Evolutionary conservation across 2,797 vertebrate genomes (phyloP), one percentile per base, ranked within the genome.

Genomic region (Darevskia mixta): DNA sequence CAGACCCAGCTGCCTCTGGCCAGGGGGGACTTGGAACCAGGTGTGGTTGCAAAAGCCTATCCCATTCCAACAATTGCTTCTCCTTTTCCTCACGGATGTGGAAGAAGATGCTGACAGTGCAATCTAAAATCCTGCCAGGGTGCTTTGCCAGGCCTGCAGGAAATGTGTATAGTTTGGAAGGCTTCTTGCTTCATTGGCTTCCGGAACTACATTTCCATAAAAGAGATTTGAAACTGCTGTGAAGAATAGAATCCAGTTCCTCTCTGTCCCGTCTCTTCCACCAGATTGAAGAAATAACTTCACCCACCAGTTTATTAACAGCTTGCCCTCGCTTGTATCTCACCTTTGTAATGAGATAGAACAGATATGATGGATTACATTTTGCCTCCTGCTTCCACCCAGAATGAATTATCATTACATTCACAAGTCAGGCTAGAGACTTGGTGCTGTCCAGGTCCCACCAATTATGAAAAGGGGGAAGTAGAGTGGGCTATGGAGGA

Each of bases 261-360:
- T 25, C 49, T 86, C 91, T 93, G 1, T 85, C 93, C 55, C n/a
- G 1, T 91, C 90, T 86, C 85, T 92, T 75, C 49, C 88, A 95
- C 92, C 93, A 91, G 90, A 91, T 93, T 95, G 94, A 93, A 91
- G 90, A 95, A 94, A 93, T 92, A 94, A 93, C 89, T 95, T 92
- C 91, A 93, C 93, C 94, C 95, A 90, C 91, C 94, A 94, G 93
- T 95, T 96, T 94, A 87, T 95, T 95, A 95, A 94, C 95, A 96
- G 93, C 94, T 95, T 95, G 95, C 92, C 95, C 94, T 96, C 94
- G 91, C 87, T 27, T 92, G 91, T 94, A 92, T 95, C 94, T 96
- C 95, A 95, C 95, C 95, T 97, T 95, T 90, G 83, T 96, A 96
- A 97, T 95, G 94, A 97, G 95, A 95, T 95, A 81, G 93, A 96